These are phyloP conservation scores for Thelaira solivaga DNA, from an alignment of 2,888 invertebrate genomes.

Conservation along the genomic window DNA sequence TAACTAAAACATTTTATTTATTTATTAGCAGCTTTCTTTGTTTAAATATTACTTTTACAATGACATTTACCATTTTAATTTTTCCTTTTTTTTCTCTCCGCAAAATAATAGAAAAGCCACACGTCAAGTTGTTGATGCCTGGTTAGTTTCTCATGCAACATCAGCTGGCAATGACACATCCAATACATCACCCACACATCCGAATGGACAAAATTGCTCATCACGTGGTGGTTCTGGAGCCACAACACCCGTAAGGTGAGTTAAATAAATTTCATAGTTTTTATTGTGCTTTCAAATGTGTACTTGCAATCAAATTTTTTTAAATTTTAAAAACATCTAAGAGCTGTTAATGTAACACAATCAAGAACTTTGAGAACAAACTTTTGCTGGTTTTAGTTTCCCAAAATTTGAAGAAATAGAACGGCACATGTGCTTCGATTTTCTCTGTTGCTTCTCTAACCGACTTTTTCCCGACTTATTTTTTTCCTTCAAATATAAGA, in stretches of 20 bases:
- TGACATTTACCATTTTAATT: conserved; percentile 22
- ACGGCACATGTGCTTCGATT: too few relatives aligned
- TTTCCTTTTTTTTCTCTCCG: conserved; percentile 21
- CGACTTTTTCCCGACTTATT: too few relatives aligned
- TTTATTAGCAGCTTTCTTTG: conserved; percentile 3
- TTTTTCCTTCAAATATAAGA: too few relatives aligned
- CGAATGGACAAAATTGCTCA: conserved; percentile 78
- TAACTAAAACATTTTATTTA: not conserved
- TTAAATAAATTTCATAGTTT: not conserved
- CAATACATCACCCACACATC: conserved; percentile 79
- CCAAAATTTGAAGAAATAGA: too few relatives aligned
- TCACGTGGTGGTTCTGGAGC: conserved; percentile 89
- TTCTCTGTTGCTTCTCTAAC: too few relatives aligned
- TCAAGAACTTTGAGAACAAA: too few relatives aligned
- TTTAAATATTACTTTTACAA: not conserved
- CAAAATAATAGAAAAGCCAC: conserved; percentile 86
- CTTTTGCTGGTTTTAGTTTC: too few relatives aligned
- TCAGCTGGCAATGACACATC: conserved; percentile 77
- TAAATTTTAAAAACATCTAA: too few relatives aligned
- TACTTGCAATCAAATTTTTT: not conserved
- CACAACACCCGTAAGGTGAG: conserved; percentile 92
- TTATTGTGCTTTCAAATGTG: not conserved
- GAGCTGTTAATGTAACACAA: too few relatives aligned
- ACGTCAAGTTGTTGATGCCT: conserved; percentile 93
- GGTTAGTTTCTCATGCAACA: conserved; percentile 93